Percentiles rank a stretch among this genome's conserved stretches.
Evolutionary conservation across 2,113 vertebrate genomes (phyloP).

Genomic region (Poeciliopsis retropinna): DNA sequence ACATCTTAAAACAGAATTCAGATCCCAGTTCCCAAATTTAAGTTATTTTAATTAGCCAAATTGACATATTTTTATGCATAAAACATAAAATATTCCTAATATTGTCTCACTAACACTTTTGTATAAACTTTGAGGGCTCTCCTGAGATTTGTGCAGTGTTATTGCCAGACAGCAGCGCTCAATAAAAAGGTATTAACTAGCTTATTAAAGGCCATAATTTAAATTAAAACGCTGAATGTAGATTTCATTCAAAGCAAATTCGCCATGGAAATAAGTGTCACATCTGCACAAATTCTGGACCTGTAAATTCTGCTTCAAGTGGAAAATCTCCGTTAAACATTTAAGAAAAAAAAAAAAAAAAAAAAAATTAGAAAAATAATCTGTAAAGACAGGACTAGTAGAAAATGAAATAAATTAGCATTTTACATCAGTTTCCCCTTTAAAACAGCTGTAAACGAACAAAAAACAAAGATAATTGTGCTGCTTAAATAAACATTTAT

Average conservation of each 20-base stretch:
- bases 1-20: constrained; percentile 61
- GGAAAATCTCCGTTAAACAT: constrained; percentile 10
- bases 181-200: constrained; percentile 26
- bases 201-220: constrained; percentile 26
- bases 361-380: constrained; percentile 76
- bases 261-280: constrained; percentile 39
- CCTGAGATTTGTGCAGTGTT: constrained; percentile 62
- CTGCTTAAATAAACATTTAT: constrained; percentile 74
- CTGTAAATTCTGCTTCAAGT: constrained; percentile 57
- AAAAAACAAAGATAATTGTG: constrained; percentile 58
- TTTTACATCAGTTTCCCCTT: constrained; percentile 35
- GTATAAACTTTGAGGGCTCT: constrained; percentile 44
- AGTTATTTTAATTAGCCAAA: background rate
- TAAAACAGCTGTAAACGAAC: constrained; percentile 62
- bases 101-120: constrained; percentile 10
- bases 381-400: constrained; percentile 74
- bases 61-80: background rate
- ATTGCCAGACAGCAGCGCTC: constrained; percentile 29
- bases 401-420: constrained; percentile 81
- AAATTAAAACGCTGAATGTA: background rate
- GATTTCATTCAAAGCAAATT: constrained; percentile 8
- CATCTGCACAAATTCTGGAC: constrained; percentile 24
- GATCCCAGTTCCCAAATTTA: constrained; percentile 19
- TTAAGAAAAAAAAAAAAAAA: constrained; percentile 41
- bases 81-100: background rate